Evolutionary conservation across 2,888 invertebrate species (phyloP).

Genomic region (Lobophora halterata): DNA sequence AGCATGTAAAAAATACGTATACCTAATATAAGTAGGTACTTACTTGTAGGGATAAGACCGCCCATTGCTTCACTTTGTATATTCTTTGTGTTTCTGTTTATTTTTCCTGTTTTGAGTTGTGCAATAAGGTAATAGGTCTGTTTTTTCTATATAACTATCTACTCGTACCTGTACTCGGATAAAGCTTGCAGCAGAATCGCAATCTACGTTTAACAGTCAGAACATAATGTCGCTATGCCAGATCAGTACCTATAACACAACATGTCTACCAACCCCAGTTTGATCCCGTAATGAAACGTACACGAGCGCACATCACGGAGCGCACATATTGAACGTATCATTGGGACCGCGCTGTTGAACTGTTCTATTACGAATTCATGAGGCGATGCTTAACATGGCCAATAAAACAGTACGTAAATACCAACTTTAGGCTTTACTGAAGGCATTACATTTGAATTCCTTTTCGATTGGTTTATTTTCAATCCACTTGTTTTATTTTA

Average conservation of each 20-base stretch:
- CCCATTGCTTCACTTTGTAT: too few species aligned
- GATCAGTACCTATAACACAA: conserved; percentile 31
- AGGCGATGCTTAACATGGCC: conserved; percentile 4
- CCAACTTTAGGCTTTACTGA: not conserved
- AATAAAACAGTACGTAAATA: conserved; percentile 9
- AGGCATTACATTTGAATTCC: not conserved
- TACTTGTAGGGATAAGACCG: too few species aligned
- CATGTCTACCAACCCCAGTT: conserved; percentile 14
- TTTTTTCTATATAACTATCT: not conserved
- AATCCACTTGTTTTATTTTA: too few species aligned
- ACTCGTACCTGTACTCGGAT: not conserved
- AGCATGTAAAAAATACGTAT: too few species aligned
- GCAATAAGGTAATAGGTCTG: too few species aligned
- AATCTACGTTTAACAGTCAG: conserved; percentile 27
- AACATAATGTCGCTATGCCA: conserved; percentile 32
- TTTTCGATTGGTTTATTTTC: too few species aligned
- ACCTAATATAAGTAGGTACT: too few species aligned
- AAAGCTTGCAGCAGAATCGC: conserved; percentile 11
- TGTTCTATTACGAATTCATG: conserved; percentile 16
- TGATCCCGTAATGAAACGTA: conserved; percentile 31
- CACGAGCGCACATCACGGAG: too few species aligned
- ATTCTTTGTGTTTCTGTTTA: too few species aligned
- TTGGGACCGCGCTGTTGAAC: conserved; percentile 29
- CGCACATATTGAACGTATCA: conserved; percentile 33
- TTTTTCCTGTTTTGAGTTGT: too few species aligned